Conservation (phyloP, 2,797 vertebrate species). For the Gadopsis bispinosus region DNA sequence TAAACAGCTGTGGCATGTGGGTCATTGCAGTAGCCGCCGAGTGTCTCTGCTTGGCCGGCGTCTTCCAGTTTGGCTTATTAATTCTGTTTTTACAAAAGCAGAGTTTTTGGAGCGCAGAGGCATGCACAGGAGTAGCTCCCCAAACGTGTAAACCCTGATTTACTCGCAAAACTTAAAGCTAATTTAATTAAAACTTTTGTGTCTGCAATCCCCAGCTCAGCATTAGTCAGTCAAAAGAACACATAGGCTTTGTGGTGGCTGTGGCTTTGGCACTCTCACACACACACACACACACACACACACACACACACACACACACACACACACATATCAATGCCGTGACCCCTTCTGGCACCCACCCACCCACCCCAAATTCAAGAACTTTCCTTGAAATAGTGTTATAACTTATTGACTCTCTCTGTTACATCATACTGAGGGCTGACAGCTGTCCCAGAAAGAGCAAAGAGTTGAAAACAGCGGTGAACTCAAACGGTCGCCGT, state of each 20-base stretch:
- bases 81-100: slow-evolving; percentile 42
- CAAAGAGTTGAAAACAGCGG: neutral
- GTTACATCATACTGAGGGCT: neutral
- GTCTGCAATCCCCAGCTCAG: slow-evolving; percentile 30
- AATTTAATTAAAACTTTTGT: slow-evolving; percentile 71
- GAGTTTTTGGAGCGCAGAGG: slow-evolving; percentile 26
- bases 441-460: neutral
- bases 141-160: slow-evolving; percentile 54
- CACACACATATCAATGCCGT: neutral
- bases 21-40: slow-evolving; percentile 19
- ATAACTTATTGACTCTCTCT: neutral
- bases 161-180: slow-evolving; percentile 27
- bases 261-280: slow-evolving; percentile 25
- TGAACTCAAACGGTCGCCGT: neutral
- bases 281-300: neutral
- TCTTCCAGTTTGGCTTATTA: slow-evolving; percentile 23
- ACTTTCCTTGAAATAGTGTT: slow-evolving; percentile 3
- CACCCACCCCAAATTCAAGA: neutral
- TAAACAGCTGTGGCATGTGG: slow-evolving; percentile 11
- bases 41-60: slow-evolving; percentile 19
- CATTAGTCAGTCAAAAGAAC: slow-evolving; percentile 54
- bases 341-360: neutral
- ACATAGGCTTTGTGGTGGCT: slow-evolving; percentile 44
- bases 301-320: neutral
- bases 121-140: slow-evolving; percentile 43